These are phyloP conservation scores for Spodoptera littoralis DNA, from an alignment of 2,888 invertebrate species.

Conservation along the genomic window DNA sequence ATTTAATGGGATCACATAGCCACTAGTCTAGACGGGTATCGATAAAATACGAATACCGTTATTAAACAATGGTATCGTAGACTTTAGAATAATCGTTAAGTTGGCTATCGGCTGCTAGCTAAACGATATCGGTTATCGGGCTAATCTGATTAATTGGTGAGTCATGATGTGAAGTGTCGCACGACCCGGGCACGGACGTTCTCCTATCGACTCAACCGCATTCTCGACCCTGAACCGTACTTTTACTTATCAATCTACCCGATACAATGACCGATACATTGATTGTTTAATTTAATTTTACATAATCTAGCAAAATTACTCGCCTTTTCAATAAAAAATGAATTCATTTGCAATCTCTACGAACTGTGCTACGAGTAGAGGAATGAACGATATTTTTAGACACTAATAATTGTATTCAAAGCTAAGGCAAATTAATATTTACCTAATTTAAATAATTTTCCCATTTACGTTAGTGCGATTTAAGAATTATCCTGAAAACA, in stretches of 20 bases:
- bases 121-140: slow-evolving; percentile 75
- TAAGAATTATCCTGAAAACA: no score
- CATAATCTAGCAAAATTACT: no score
- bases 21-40: slow-evolving; percentile 43
- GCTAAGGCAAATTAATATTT: no score
- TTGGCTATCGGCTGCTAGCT: slow-evolving; percentile 61
- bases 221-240: slow-evolving; percentile 68
- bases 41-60: slow-evolving; percentile 38
- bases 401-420: no score
- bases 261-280: slow-evolving; percentile 49
- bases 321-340: no score
- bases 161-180: slow-evolving; percentile 68
- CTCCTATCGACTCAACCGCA: slow-evolving; percentile 63
- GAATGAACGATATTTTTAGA: no score
- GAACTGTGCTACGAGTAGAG: no score
- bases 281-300: neutral
- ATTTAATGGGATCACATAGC: slow-evolving; percentile 32
- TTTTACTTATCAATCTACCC: slow-evolving; percentile 54
- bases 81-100: slow-evolving; percentile 55
- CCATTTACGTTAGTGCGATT: no score
- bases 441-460: no score
- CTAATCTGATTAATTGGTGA: slow-evolving; percentile 84
- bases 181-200: slow-evolving; percentile 58
- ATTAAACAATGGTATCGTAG: slow-evolving; percentile 46
- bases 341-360: no score